phyloP scores from a whole-genome alignment of 2,797 vertebrate species.

The Ptychadena robeensis region DNA sequence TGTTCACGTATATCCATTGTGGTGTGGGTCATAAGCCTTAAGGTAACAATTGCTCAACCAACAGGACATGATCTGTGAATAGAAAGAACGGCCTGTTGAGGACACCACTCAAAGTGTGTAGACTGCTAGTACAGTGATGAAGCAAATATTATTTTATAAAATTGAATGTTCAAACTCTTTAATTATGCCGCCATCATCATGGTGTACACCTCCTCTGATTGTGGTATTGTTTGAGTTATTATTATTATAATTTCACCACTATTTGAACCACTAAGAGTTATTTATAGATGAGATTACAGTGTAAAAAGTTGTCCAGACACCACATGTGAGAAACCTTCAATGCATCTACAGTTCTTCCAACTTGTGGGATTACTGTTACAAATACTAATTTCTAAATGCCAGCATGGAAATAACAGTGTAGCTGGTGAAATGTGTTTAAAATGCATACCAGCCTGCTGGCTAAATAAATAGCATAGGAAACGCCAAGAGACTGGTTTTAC shows the following conservation, averaged over 20 bases:
- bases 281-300: conserved; percentile 49
- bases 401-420: background rate
- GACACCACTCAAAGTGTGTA: too few relatives aligned
- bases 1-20: too few relatives aligned
- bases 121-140: too few relatives aligned
- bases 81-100: too few relatives aligned
- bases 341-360: conserved; percentile 12
- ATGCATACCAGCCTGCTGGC: background rate
- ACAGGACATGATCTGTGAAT: too few relatives aligned
- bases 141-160: too few relatives aligned
- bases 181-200: conserved; percentile 5
- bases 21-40: too few relatives aligned
- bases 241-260: background rate
- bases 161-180: background rate
- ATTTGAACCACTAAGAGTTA: conserved; percentile 18
- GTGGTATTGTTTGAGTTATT: conserved; percentile 29
- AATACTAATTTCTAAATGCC: background rate
- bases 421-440: background rate
- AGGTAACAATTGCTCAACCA: too few relatives aligned
- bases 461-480: too few relatives aligned
- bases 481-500: too few relatives aligned
- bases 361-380: background rate
- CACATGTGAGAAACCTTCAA: background rate
- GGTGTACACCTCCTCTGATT: conserved; percentile 11
- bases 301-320: background rate